Percentiles rank a stretch among this genome's conserved stretches.
Conservation (phyloP, 2,888 invertebrate genomes). For the Amphiduros pacificus region DNA sequence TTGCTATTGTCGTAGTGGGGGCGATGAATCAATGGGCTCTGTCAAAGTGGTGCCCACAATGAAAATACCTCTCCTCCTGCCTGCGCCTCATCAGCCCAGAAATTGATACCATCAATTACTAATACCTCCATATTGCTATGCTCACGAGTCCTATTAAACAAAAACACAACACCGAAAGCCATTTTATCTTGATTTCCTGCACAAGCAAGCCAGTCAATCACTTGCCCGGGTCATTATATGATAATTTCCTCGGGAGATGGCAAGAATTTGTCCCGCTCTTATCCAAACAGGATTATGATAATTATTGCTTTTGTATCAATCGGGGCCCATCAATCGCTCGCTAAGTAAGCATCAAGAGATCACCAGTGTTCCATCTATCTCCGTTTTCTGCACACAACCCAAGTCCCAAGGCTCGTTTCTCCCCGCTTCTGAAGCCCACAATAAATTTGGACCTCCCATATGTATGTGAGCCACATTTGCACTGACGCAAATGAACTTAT, state of each 20-base stretch:
- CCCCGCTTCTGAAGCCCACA: too few relatives aligned
- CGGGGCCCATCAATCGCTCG: too few relatives aligned
- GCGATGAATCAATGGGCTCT: conserved; percentile 15
- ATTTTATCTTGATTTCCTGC: conserved; percentile 2
- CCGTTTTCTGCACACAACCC: too few relatives aligned
- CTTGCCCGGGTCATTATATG: background rate
- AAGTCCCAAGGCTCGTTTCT: too few relatives aligned
- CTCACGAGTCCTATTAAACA: conserved; percentile 1
- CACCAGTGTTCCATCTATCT: too few relatives aligned
- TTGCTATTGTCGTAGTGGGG: conserved; percentile 13
- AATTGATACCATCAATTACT: conserved; percentile 3
- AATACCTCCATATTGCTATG: conserved; percentile 2
- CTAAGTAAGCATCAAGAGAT: too few relatives aligned
- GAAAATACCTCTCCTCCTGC: conserved; percentile 8
- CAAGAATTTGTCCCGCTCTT: background rate
- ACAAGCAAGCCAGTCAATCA: background rate
- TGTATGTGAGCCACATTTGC: too few relatives aligned
- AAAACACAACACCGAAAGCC: conserved; percentile 2
- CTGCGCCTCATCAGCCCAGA: conserved; percentile 4
- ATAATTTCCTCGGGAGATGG: conserved; percentile 2
- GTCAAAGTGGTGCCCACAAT: conserved; percentile 11
- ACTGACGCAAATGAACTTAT: too few relatives aligned
- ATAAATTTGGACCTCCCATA: too few relatives aligned
- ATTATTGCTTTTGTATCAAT: conserved; percentile 2
- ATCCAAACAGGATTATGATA: conserved; percentile 3